Percentiles rank a stretch among this genome's conserved stretches.
Conservation (phyloP, 2,797 vertebrate species). For the Artibeus jamaicensis region DNA sequence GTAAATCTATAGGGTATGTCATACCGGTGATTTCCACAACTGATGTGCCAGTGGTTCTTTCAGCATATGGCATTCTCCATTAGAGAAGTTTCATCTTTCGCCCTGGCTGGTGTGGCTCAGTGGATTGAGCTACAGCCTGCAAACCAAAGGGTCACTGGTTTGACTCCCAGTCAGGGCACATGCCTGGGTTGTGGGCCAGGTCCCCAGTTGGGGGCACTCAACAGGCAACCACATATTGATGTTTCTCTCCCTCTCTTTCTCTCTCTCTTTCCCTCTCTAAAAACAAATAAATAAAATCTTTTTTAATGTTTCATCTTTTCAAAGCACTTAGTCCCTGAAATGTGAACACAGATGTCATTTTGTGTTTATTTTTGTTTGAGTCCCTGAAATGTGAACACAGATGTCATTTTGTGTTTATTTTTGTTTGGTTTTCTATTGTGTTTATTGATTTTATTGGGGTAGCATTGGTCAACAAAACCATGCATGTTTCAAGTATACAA, state of each 20-base stretch:
- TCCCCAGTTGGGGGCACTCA: no score
- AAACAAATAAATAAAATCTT: no score
- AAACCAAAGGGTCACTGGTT: no score
- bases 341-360: not conserved
- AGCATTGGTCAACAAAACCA: no score
- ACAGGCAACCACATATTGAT: no score
- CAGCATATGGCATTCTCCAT: not conserved
- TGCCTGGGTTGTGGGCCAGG: no score
- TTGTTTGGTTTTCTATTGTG: not conserved
- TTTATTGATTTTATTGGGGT: not conserved
- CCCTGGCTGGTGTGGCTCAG: no score
- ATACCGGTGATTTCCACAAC: not conserved
- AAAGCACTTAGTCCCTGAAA: not conserved
- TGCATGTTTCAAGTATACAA: no score
- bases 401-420: not conserved
- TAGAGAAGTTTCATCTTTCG: not conserved
- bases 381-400: not conserved
- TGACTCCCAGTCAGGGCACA: no score
- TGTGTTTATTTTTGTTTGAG: not conserved
- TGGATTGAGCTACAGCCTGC: no score
- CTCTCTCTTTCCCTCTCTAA: no score
- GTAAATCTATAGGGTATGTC: not conserved
- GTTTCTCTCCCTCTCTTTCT: no score
- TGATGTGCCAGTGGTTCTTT: not conserved
- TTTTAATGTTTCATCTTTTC: not conserved